Evolutionary conservation across 2,113 vertebrate genomes (phyloP).

Genomic region (Notiomystis cincta): DNA sequence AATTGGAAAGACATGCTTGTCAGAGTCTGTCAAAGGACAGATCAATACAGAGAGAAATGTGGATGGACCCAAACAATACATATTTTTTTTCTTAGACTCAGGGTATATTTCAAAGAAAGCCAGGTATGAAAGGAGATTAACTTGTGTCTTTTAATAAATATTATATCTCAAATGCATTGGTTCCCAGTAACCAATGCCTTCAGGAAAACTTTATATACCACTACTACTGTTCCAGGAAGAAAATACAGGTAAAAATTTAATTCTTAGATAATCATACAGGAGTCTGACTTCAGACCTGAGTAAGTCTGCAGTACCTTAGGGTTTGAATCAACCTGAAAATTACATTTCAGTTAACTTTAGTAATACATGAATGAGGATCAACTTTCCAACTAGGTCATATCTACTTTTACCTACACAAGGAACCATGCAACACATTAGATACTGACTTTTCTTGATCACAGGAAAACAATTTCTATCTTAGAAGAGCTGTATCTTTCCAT

Average conservation of each 20-base stretch:
- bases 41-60: background rate
- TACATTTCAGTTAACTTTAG: background rate
- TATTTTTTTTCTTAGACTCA: background rate
- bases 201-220: background rate
- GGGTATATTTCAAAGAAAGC: background rate
- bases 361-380: background rate
- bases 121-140: background rate
- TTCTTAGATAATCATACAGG: background rate
- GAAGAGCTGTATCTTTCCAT: background rate
- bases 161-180: background rate
- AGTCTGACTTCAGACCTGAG: background rate
- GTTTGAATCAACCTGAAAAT: background rate
- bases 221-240: background rate
- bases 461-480: background rate
- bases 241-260: background rate
- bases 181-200: background rate
- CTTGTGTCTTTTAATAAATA: background rate
- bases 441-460: background rate
- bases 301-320: background rate
- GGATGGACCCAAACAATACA: rapidly evolving
- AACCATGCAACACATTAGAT: background rate
- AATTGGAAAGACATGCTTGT: background rate
- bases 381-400: background rate
- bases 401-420: background rate
- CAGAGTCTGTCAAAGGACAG: background rate